Base-by-base conservation (phyloP, 2,797 vertebrate species). In the Pangasius krempfi region DNA sequence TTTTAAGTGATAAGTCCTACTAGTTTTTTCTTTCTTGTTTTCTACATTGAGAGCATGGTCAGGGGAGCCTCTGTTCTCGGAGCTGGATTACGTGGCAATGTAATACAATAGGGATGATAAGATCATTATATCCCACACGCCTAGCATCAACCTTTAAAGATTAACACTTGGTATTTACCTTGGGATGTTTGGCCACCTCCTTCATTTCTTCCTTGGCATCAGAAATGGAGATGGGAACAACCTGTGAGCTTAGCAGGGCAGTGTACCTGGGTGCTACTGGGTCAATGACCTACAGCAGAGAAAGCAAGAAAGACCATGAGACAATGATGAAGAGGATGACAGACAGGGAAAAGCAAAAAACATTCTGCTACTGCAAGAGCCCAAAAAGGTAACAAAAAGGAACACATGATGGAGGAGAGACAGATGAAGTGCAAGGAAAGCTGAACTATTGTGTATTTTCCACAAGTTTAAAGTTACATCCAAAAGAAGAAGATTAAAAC, bases 151-250 rank as follows among this genome's bases (percentile, higher is more conserved):
- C 1, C 40, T n/a, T 40, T 3, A 72, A 25, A 68, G 6, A 75
- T 13, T 37, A 25, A 56, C 4, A 18, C 14, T 22, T 68, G 9
- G 12, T 47, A 84, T 47, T 89, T 79, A 99, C 99, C 98, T 99
- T 99, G 1, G 99, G 99, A 92, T 99, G 99, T 90, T 97, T 99
- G 92, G 98, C 97, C 27, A 97, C 97, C 94, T 99, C 97, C 88
- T 97, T 99, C 96, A 97, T 95, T 89, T 97, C 97, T 93, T 98
- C 98, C 88, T 92, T 92, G 33, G 97, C 98, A 83, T 96, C 97
- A 27, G 97, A 94, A 90, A 99, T 54, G 0, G 94, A 95, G 89
- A 99, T 97, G 0, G 96, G 96, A 85, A 99, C 91, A 62, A 96
- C 96, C 85, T 97, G 97, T 84, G 97, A 97, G 93, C 95, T 95